Base-by-base conservation (phyloP, 2,113 vertebrate genomes). In the Melospiza melodia region DNA sequence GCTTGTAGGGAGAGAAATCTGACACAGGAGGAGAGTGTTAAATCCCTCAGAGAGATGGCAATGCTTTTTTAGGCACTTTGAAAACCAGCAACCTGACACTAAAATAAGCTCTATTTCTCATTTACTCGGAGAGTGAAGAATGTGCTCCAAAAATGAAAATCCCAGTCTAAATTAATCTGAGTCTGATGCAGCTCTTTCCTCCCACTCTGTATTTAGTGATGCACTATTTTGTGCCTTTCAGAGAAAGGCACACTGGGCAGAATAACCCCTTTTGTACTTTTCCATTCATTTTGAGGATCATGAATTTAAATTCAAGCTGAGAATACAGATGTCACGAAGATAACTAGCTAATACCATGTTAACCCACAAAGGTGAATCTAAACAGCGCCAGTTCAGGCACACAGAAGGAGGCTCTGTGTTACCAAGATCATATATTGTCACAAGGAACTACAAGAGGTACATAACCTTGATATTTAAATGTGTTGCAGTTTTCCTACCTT, bases 71-170 rank as follows among this genome's bases (percentile, higher is more conserved):
- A 89, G 59, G 69, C 78, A 79, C 62, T 86, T 92, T 76, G 95
- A 76, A 90, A 93, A 89, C 5, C 76, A 90, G 83, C 75, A 90
- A 95, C 90, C 90, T 97, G 85, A 80, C 48, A 89, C 91, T 83
- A 86, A 90, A 94, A 95, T 84, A 93, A 94, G 61, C 68, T 76
- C 48, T 61, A 35, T 74, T 84, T 89, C 77, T 94, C 62, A 85
- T 89, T 92, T 95, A 84, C 73, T 91, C 61, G 51, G 59, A 44
- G 72, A 94, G 62, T 61, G 69, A 92, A 96, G 69, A 93, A 71
- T 67, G 37, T 74, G 52, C 78, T 90, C 87, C 79, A 85, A 83
- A 95, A 92, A 87, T 62, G 71, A 96, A 92, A 94, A 71, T 84
- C 69, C 72, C 66, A 62, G 75, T 87, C 84, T 81, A 85, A 82